Conservation (phyloP, 2,888 invertebrate species). For the Drosophila pseudotalamancana region DNA sequence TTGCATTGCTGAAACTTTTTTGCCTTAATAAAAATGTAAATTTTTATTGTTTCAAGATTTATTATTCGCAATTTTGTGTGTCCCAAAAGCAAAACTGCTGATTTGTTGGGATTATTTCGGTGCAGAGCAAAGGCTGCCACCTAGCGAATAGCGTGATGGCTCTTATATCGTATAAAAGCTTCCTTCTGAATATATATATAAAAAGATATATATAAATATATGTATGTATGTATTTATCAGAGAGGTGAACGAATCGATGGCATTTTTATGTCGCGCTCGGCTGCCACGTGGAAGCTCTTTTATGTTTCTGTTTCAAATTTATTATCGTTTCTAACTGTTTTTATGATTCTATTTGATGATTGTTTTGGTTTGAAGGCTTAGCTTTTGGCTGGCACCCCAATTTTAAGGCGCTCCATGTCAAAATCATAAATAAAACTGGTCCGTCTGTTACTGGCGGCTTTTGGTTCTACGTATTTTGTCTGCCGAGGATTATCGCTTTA, state of each 20-base stretch:
- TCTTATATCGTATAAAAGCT: conserved; percentile 19
- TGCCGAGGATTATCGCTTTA: conserved; percentile 41
- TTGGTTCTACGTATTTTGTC: conserved; percentile 19
- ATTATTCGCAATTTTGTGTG: conserved; percentile 54
- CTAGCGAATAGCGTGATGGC: conserved; percentile 37
- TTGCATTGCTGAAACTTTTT: conserved; percentile 48
- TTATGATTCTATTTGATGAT: conserved; percentile 78
- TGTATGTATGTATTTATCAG: conserved; percentile 17
- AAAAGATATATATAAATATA: conserved; percentile 23
- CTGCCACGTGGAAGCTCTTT: conserved; percentile 61
- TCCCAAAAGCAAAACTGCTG: conserved; percentile 65
- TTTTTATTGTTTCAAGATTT: conserved; percentile 74
- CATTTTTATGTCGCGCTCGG: conserved; percentile 64
- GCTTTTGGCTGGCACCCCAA: conserved; percentile 16
- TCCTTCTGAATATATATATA: conserved; percentile 2
- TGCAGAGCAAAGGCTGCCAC: conserved; percentile 10
- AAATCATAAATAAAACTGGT: conserved; percentile 66
- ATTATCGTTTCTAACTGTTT: conserved; percentile 76
- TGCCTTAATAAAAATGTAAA: conserved; percentile 70
- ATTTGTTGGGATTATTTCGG: conserved; percentile 57
- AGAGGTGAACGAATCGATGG: conserved; percentile 48
- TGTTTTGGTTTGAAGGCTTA: conserved; percentile 67
- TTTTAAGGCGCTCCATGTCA: conserved; percentile 31
- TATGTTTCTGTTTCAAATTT: conserved; percentile 71
- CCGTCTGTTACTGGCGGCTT: conserved; percentile 48